Conservation (phyloP, 2,888 invertebrate species). For the Nebria brevicollis region DNA sequence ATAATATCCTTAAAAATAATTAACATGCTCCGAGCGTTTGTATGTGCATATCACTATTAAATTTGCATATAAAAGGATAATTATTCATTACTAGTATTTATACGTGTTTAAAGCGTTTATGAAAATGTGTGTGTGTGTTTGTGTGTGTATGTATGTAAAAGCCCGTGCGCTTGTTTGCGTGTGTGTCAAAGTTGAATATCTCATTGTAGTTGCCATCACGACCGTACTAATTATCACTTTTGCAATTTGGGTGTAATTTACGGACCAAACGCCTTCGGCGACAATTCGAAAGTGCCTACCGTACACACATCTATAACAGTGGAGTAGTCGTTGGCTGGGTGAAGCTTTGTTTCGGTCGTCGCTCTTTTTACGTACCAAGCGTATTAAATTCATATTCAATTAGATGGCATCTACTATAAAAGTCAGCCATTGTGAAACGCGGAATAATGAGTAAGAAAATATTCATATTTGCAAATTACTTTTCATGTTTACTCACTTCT, state of each 20-base stretch:
- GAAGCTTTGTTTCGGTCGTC: conserved; percentile 34
- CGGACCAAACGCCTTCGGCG: conserved; percentile 26
- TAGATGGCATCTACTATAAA: conserved; percentile 40
- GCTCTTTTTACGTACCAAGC: conserved; percentile 29
- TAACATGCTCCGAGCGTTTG: too few relatives aligned
- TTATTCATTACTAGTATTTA: too few relatives aligned
- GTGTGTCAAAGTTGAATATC: not conserved
- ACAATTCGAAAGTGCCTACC: conserved; percentile 15
- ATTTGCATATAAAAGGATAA: too few relatives aligned
- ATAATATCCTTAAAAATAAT: too few relatives aligned
- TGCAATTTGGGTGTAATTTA: conserved; percentile 35
- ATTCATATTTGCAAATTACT: conserved; percentile 47
- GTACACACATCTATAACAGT: not conserved
- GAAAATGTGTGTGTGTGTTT: not conserved
- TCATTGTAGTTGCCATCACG: not conserved
- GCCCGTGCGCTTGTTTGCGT: not conserved
- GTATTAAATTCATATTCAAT: conserved; percentile 48
- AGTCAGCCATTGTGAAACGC: conserved; percentile 29
- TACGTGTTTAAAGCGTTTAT: not conserved
- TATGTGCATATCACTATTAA: too few relatives aligned
- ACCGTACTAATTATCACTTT: conserved; percentile 31
- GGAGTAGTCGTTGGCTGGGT: not conserved
- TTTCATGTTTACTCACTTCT: conserved; percentile 31
- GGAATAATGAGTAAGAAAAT: conserved; percentile 44
- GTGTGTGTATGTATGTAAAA: not conserved